Percentiles rank a stretch among this genome's conserved stretches.
phyloP scores from a whole-genome alignment of 2,888 invertebrate species.

The Euplexia lucipara region DNA sequence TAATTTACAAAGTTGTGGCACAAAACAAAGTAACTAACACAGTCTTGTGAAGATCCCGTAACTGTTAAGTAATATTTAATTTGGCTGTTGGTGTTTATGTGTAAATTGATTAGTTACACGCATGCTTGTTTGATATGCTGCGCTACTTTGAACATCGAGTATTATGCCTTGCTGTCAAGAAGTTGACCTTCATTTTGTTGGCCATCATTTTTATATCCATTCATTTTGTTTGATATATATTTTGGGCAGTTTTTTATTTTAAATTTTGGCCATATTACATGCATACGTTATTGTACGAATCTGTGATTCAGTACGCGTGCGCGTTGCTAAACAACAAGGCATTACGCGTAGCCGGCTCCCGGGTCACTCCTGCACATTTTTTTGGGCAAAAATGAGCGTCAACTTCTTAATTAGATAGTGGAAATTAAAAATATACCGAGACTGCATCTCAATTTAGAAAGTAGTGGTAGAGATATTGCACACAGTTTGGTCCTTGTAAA shows the following conservation, averaged over 20 bases:
- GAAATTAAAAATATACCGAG: conserved; percentile 83
- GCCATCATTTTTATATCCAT: conserved; percentile 95
- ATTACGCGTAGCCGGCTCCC: conserved; percentile 87
- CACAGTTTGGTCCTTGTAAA: conserved; percentile 85
- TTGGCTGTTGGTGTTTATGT: conserved; percentile 70
- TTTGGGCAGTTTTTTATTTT: conserved; percentile 86
- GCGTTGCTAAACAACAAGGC: conserved; percentile 88
- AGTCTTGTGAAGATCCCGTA: conserved; percentile 23
- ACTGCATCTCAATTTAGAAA: conserved; percentile 90
- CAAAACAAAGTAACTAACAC: conserved; percentile 51
- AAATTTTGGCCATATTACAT: conserved; percentile 87
- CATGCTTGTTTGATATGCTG: conserved; percentile 90
- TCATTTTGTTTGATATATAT: conserved; percentile 90
- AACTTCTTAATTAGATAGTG: conserved; percentile 93
- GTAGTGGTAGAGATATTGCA: conserved; percentile 90
- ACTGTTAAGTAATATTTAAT: conserved; percentile 42
- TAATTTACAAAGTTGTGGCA: conserved; percentile 50
- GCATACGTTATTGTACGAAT: conserved; percentile 84
- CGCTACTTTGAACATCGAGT: conserved; percentile 88
- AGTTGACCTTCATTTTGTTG: conserved; percentile 98
- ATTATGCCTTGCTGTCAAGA: conserved; percentile 95
- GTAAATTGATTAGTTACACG: conserved; percentile 78
- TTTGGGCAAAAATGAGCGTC: conserved; percentile 96
- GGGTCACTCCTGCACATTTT: conserved; percentile 90
- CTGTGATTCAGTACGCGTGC: conserved; percentile 83